Percentiles rank a stretch among this genome's conserved stretches.
These are phyloP conservation scores for Cyclophora punctaria DNA, from an alignment of 2,888 invertebrate genomes.

Conservation along the genomic window DNA sequence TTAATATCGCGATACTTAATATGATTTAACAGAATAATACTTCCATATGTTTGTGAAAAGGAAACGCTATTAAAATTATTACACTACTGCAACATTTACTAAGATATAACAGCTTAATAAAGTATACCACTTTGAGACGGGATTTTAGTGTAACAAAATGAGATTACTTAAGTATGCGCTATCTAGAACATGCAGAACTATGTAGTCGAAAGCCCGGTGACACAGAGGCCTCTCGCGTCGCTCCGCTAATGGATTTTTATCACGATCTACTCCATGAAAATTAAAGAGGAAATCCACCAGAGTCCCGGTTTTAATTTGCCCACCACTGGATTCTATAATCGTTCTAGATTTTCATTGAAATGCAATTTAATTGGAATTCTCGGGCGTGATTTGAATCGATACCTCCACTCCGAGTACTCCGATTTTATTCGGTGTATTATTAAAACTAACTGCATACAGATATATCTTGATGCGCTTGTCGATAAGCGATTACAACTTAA, in stretches of 20 bases:
- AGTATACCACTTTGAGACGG: too few relatives aligned
- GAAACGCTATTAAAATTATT: too few relatives aligned
- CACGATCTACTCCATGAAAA: constrained; percentile 59
- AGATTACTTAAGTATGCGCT: constrained; percentile 12
- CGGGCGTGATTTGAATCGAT: constrained; percentile 46
- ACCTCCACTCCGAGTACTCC: constrained; percentile 42
- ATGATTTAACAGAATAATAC: too few relatives aligned
- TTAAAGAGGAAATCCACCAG: constrained; percentile 60
- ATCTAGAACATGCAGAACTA: constrained; percentile 31
- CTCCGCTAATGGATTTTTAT: constrained; percentile 66
- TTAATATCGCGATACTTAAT: too few relatives aligned
- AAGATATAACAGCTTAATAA: too few relatives aligned
- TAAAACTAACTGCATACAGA: background rate
- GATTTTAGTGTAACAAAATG: background rate
- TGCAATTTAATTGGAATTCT: constrained; percentile 68
- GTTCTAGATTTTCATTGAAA: constrained; percentile 65
- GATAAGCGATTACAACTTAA: background rate
- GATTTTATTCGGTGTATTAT: constrained; percentile 22
- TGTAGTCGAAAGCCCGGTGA: constrained; percentile 34
- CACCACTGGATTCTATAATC: constrained; percentile 64
- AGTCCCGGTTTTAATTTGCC: constrained; percentile 65
- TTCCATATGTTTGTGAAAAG: too few relatives aligned
- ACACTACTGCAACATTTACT: too few relatives aligned
- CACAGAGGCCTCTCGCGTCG: constrained; percentile 43
- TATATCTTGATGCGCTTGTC: background rate